Base-by-base conservation (phyloP, 2,888 invertebrate species). In the Druceiella hillmani region DNA sequence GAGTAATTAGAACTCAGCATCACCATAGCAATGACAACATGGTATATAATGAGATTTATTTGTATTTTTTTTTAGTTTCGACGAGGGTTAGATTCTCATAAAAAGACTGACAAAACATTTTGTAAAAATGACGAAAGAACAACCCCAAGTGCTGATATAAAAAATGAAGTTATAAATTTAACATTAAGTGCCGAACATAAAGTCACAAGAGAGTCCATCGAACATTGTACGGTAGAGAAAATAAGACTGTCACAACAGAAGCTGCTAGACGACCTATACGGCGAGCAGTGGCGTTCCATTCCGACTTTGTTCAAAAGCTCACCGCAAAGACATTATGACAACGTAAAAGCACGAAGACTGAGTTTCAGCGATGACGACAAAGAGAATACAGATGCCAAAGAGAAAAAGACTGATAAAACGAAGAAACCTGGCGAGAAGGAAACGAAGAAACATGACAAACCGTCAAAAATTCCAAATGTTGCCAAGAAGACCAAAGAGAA, bases 201-300 rank as follows among this genome's bases (percentile, higher is more conserved):
- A n/a, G n/a, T n/a, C n/a, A n/a, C n/a, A n/a, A n/a, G n/a, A n/a
- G 62, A 64, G 48, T 69, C 68, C 1, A 46, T 53, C 15, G 62
- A 69, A 48, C 53, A 64, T 34, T 70, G 70, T 37, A 59, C 68
- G 0, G 56, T 67, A 27, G 62, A 64, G 34, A 64, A 59, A 55
- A 64, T 69, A 36, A 58, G 64, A 25, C 46, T 56, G 14, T 68
- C 68, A 1, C 68, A 70, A 31, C 64, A 61, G 40, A 69, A 68
- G 54, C 38, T 69, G 24, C 53, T 69, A 0, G 70, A 64, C 12
- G 73, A 75, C 39, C 50, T 78, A 2, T 78, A 78, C 15, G 78
- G 78, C n/a, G 61, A 66, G 28, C 54, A 58, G 5, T 77, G 76
- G 77, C 71, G 73, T 48, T 63, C 67, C 1, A 72, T 70, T 35